Conservation (phyloP, 2,888 invertebrate species). For the Ornithoptera alexandrae region DNA sequence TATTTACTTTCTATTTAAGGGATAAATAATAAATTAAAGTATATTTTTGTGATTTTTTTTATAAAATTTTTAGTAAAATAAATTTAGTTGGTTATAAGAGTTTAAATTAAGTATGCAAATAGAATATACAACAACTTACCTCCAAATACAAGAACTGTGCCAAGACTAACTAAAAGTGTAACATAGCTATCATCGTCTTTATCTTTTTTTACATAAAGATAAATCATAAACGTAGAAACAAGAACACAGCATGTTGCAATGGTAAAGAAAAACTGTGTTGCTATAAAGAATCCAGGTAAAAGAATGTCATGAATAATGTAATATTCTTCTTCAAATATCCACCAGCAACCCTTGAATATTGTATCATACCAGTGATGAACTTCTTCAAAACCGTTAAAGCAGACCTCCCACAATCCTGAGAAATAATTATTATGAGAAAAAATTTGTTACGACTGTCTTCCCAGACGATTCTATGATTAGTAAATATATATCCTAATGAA, state of each 20-base stretch:
- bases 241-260: constrained; percentile 90
- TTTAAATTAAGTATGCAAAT: neutral
- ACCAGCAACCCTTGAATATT: constrained; percentile 93
- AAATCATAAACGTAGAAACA: constrained; percentile 86
- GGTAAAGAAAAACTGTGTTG: constrained; percentile 96
- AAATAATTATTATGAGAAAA: constrained; percentile 22
- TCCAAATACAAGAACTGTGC: constrained; percentile 85
- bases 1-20: too few species aligned
- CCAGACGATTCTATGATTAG: too few species aligned
- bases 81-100: neutral
- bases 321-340: constrained; percentile 98
- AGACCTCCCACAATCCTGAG: constrained; percentile 96
- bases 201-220: constrained; percentile 86
- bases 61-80: too few species aligned
- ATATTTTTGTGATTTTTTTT: too few species aligned
- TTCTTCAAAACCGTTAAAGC: constrained; percentile 93
- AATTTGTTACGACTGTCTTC: too few species aligned
- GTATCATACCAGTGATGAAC: constrained; percentile 92
- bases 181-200: constrained; percentile 88
- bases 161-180: constrained; percentile 86
- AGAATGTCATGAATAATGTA: constrained; percentile 95
- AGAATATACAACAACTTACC: constrained; percentile 57
- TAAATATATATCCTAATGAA: too few species aligned
- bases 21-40: too few species aligned
- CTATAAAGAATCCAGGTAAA: constrained; percentile 94